A percentile compares a stretch with the other conserved stretches of the same genome.
phyloP scores from a whole-genome alignment of 2,888 invertebrate species.

The Seira sanloemensis region DNA sequence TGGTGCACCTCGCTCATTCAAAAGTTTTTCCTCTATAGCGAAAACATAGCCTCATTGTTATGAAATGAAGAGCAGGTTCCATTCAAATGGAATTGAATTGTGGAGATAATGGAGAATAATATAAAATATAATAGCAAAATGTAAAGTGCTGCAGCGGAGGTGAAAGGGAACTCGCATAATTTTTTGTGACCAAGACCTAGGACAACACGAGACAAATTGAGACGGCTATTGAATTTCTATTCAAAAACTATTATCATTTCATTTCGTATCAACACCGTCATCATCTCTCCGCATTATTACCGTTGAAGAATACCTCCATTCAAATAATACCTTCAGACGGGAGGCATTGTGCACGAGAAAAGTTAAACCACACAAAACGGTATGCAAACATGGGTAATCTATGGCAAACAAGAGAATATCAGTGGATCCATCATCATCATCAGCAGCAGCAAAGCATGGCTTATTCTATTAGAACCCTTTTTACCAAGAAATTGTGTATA shows the following conservation, averaged over 20 bases:
- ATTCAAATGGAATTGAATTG: slow-evolving; percentile 33
- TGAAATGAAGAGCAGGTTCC: slow-evolving; percentile 33
- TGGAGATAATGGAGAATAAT: slow-evolving; percentile 51
- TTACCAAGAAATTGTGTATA: neutral
- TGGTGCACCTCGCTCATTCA: neutral
- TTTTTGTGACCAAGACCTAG: slow-evolving; percentile 55
- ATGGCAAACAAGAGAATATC: slow-evolving; percentile 40
- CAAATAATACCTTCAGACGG: slow-evolving; percentile 11
- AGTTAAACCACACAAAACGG: slow-evolving; percentile 41
- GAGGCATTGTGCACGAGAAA: too few relatives aligned
- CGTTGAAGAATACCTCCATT: slow-evolving; percentile 40
- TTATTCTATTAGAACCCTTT: too few relatives aligned
- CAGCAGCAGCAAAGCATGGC: slow-evolving; percentile 34
- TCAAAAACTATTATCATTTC: slow-evolving; percentile 50
- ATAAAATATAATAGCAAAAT: slow-evolving; percentile 30
- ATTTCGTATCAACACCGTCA: slow-evolving; percentile 45
- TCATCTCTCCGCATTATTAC: slow-evolving; percentile 36
- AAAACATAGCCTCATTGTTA: neutral
- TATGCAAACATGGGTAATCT: slow-evolving; percentile 27
- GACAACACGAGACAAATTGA: slow-evolving; percentile 61
- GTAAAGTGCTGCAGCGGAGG: slow-evolving; percentile 30
- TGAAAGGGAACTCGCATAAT: slow-evolving; percentile 29
- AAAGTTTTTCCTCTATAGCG: neutral
- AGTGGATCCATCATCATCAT: slow-evolving; percentile 40
- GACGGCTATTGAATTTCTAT: slow-evolving; percentile 54